Percentiles rank a stretch among this genome's conserved stretches.
Conservation (phyloP, 2,888 invertebrate species). For the Tiphia femorata region DNA sequence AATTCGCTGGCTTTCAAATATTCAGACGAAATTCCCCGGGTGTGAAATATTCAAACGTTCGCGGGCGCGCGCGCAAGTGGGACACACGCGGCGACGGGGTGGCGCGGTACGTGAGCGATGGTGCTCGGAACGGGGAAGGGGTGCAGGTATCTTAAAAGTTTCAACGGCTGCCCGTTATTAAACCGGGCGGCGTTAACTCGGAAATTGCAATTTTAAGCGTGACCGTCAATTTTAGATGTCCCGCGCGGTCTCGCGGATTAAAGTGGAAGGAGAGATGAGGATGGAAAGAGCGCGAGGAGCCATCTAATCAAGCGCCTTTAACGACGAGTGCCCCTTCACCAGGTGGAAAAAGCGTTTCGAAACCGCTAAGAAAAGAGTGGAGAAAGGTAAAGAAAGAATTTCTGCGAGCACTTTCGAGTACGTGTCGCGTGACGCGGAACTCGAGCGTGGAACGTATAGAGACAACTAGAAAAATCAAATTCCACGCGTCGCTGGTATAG, state of each 20-base stretch:
- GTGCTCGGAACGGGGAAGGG: not conserved
- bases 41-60: slow-evolving; percentile 23
- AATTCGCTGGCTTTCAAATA: slow-evolving; percentile 10
- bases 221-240: not conserved
- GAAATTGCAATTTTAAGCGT: slow-evolving; percentile 1
- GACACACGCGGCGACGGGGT: not conserved
- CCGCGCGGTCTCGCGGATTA: no score
- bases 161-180: not conserved
- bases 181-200: not conserved
- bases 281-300: no score
- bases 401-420: no score
- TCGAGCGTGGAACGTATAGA: no score
- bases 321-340: not conserved
- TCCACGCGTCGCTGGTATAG: no score
- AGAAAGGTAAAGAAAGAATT: not conserved
- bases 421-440: no score
- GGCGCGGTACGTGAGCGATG: not conserved
- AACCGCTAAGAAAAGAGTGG: not conserved
- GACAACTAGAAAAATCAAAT: no score
- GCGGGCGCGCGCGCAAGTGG: no score
- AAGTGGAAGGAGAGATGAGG: no score
- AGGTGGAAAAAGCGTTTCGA: not conserved
- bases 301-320: not conserved
- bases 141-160: not conserved
- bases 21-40: not conserved